Base-by-base conservation (phyloP, 2,797 vertebrate species). In the Anisognathus igniventris region DNA sequence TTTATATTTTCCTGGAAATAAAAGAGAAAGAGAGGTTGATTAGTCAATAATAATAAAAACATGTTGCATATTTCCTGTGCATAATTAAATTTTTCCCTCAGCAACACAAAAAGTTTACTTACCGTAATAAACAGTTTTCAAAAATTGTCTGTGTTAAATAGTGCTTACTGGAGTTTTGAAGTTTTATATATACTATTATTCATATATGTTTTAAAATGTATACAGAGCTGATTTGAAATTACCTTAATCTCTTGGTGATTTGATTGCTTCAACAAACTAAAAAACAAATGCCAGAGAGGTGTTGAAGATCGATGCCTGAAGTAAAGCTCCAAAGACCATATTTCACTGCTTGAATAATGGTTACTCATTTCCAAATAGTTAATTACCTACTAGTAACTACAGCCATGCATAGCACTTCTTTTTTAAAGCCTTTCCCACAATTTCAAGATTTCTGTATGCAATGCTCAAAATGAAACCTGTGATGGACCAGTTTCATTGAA, bases 1-100 rank as follows among this genome's bases (percentile, higher is more conserved):
- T 99, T 99, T 96, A 99, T 98, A 70, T 99, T 99, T 96, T 99
- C 99, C 99, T 99, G 94, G 45, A 74, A 86, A 67, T 80, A 37
- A 76, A 83, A 76, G 19, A 86, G 65, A 90, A 92, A 75, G 48
- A 90, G 51, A 91, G 8, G 25, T 56, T 91, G 61, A 86, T 96
- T 96, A 95, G 86, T 85, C 68, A 91, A 77, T 87, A 91, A 71
- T 91, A 95, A 89, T 83, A 65, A 85, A 30, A 72, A 15, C 12
- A 65, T 50, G n/a, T 23, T 68, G 30, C 27, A 48, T 74, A 81
- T 91, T 94, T 89, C 42, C 62, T 66, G 30, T 58, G 56, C 39
- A 58, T 78, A 93, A 80, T 89, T 91, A 78, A 89, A 61, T 21
- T 83, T 87, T 89, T 83, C 66, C 83, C 31, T 33, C 6, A 3